These are phyloP conservation scores for Myiopsitta monachus DNA, from an alignment of 2,113 vertebrate genomes.

Conservation along the genomic window DNA sequence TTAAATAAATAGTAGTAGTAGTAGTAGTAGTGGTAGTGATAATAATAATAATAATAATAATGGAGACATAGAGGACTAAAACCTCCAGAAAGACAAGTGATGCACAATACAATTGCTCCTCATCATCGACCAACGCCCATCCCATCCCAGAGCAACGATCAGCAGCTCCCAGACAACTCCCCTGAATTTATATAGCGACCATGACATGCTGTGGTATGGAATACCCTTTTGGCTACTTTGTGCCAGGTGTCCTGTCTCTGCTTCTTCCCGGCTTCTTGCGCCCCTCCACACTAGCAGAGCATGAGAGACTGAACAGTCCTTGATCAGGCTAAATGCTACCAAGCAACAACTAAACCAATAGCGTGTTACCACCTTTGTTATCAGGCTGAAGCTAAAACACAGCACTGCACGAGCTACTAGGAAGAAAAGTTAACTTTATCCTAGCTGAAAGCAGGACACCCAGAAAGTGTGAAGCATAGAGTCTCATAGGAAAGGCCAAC, in stretches of 20 bases:
- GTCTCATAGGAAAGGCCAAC: background rate
- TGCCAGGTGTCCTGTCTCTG: background rate
- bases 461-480: background rate
- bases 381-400: background rate
- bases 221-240: background rate
- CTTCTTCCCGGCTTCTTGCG: background rate
- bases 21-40: background rate
- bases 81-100: background rate
- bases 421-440: background rate
- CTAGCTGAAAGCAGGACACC: background rate
- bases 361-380: background rate
- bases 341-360: background rate
- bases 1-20: background rate
- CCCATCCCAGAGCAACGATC: background rate
- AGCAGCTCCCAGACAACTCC: background rate
- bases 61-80: background rate
- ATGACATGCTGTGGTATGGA: background rate
- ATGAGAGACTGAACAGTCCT: background rate
- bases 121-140: background rate
- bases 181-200: background rate
- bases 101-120: background rate
- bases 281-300: background rate
- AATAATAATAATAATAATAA: background rate
- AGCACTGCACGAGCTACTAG: background rate
- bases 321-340: background rate